Evolutionary conservation across 1,140 invertebrate genomes (phyloP).

Genomic region (Panagrolaimus sp.): DNA sequence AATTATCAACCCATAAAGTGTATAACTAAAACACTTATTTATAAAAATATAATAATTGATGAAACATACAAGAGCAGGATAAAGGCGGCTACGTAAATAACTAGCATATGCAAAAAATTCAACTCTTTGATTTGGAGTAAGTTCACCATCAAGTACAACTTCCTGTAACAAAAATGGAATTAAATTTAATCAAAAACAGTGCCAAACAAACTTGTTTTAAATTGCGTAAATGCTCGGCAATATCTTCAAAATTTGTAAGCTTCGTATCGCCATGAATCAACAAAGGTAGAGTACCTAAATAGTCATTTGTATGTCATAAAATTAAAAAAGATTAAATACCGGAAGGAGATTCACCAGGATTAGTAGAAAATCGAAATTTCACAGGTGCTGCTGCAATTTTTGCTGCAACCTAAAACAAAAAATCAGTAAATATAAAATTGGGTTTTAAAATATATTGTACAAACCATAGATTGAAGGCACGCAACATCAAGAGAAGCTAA

Average conservation of each 20-base stretch:
- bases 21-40: constrained; percentile 43
- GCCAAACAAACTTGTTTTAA: neutral
- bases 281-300: neutral
- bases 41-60: constrained; percentile 15
- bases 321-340: neutral
- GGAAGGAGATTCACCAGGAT: neutral
- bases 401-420: constrained; percentile 3
- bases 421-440: neutral
- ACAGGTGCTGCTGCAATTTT: constrained; percentile 11
- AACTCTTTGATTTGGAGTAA: constrained; percentile 30
- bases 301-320: neutral
- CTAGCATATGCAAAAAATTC: constrained; percentile 33
- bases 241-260: constrained; percentile 37
- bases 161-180: constrained; percentile 23
- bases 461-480: constrained; percentile 10
- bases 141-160: constrained; percentile 39
- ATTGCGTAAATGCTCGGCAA: constrained; percentile 24
- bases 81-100: constrained; percentile 28
- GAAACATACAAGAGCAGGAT: constrained; percentile 38
- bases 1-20: constrained; percentile 51
- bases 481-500: neutral
- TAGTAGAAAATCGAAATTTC: neutral
- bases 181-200: neutral
- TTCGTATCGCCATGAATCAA: neutral
- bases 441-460: neutral